Conservation (phyloP, 2,888 invertebrate species). For the Alviniconcha strummeri region DNA sequence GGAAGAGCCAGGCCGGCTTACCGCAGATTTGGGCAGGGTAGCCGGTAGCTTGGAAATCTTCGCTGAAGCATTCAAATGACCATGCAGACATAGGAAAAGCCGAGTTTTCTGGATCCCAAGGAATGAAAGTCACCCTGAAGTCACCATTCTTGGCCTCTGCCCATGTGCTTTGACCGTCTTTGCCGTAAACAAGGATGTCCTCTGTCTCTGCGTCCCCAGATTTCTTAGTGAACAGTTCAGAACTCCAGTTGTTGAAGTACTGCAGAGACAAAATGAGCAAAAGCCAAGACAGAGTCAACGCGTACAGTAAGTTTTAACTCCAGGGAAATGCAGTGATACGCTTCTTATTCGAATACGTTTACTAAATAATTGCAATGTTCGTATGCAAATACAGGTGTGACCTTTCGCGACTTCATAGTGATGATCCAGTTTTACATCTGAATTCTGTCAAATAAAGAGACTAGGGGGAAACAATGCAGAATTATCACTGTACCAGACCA, state of each 20-base stretch:
- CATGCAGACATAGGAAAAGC: background rate
- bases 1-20: background rate
- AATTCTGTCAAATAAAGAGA: too few species aligned
- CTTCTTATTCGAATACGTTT: too few species aligned
- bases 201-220: background rate
- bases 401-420: too few species aligned
- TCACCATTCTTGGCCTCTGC: background rate
- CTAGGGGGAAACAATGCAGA: too few species aligned
- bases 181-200: background rate
- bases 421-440: too few species aligned
- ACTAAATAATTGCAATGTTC: too few species aligned
- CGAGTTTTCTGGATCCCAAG: background rate
- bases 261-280: background rate
- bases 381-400: too few species aligned
- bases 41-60: background rate
- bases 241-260: constrained; percentile 2
- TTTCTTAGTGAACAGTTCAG: background rate
- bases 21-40: constrained; percentile 9
- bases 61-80: background rate
- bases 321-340: too few species aligned
- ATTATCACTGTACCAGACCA: too few species aligned
- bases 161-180: background rate
- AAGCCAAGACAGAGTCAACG: background rate
- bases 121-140: constrained; percentile 12
- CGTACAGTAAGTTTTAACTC: too few species aligned